These are phyloP conservation scores for Eulemur rufifrons DNA, from an alignment of 2,113 vertebrate species.

Conservation along the genomic window DNA sequence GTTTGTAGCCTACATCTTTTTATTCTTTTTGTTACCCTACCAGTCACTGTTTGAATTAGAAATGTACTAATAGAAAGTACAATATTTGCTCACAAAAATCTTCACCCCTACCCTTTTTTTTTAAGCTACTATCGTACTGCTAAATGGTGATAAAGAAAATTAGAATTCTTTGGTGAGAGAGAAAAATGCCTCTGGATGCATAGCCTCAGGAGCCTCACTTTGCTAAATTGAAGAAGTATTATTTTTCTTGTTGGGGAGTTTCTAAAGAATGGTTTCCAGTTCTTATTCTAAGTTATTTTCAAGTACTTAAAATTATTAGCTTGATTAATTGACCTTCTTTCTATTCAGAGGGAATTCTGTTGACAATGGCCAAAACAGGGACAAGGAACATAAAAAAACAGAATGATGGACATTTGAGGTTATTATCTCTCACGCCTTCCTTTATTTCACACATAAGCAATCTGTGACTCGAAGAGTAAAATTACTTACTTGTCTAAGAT, in stretches of 20 bases:
- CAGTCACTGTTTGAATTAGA: not conserved
- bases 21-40: not conserved
- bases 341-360: not conserved
- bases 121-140: not conserved
- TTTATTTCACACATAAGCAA: not conserved
- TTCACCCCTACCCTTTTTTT: not conserved
- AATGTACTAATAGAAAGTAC: not conserved
- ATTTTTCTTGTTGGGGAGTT: not conserved
- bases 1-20: not conserved
- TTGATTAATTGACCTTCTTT: slow-evolving; percentile 1
- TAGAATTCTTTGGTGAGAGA: not conserved
- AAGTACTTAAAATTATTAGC: not conserved
- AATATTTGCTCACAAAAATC: slow-evolving; percentile 46
- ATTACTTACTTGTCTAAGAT: not conserved
- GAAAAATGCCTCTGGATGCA: not conserved
- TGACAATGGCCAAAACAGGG: not conserved
- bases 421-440: not conserved
- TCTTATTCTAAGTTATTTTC: not conserved
- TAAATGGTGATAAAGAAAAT: not conserved
- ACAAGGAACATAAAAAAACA: not conserved
- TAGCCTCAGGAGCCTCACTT: not conserved
- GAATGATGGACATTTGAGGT: not conserved
- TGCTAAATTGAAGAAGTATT: not conserved
- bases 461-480: not conserved
- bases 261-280: not conserved